Base-by-base conservation (phyloP, 1,140 invertebrate genomes). In the Drosophila arawakana region DNA sequence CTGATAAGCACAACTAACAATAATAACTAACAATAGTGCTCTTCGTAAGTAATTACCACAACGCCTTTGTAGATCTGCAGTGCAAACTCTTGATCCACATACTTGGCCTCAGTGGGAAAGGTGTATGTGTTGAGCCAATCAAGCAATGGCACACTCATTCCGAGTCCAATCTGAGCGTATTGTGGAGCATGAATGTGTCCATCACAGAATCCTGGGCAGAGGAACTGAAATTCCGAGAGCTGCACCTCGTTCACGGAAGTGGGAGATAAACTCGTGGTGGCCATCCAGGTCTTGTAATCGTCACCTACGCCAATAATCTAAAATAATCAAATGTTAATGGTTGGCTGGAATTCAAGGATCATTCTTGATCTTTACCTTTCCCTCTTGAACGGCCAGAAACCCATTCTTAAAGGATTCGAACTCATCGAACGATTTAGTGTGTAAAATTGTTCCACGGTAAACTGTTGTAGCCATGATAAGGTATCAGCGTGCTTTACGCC, bases 181-280 rank as follows among this genome's bases (percentile, higher is more conserved):
- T 98, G 98, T 2, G 97, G 95, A 0, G 97, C 97, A 94, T 98
- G 98, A 49, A 97, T 96, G 80, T 98, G 98, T 10, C 96, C 96
- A 91, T 98, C 98, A 4, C 98, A 94, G 69, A 98, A 95, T 3
- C 98, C 98, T 4, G 97, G 97, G 78, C 97, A 95, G 5, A 98
- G 81, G 91, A 98, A 96, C 93, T 98, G 94, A 59, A 93, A 92
- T 8, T 92, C 58, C 44, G 89, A 92, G 7, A 96, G 77, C 9
- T 74, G 69, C 41, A 91, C 89, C 34, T 91, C 77, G 35, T 18
- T 55, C 30, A 78, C 7, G 1, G 60, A 15, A 0, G 39, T 13
- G 13, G 34, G 4, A 7, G 60, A 10, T 1, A 43, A 13, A 5
- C 60, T 41, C 1, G 18, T 13, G 7, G 8, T 71, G 9, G 52